Percentiles rank a stretch among this genome's conserved stretches.
These are phyloP conservation scores for Yoshiicerus persimilis DNA, from an alignment of 1,140 invertebrate genomes.

Conservation along the genomic window DNA sequence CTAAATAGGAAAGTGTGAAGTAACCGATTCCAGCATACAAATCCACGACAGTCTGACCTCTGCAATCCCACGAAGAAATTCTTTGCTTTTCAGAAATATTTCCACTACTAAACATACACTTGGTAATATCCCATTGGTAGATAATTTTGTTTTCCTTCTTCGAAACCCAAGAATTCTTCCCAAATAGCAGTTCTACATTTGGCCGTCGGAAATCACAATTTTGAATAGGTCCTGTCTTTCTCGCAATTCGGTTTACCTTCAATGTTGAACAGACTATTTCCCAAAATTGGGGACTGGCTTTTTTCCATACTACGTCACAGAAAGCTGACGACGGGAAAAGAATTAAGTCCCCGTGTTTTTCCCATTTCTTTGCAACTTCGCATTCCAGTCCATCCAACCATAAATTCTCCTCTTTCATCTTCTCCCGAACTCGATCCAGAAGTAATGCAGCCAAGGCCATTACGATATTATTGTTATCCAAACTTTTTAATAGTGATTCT, in stretches of 20 bases:
- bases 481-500: too few species aligned
- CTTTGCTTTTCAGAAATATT: slow-evolving; percentile 65
- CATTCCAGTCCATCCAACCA: slow-evolving; percentile 43
- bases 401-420: neutral
- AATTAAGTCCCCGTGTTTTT: slow-evolving; percentile 58
- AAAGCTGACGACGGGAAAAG: slow-evolving; percentile 53
- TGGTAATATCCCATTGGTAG: slow-evolving; percentile 60
- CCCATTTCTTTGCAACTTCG: slow-evolving; percentile 57
- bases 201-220: too few species aligned
- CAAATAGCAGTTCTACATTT: too few species aligned
- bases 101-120: slow-evolving; percentile 65
- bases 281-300: too few species aligned
- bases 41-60: slow-evolving; percentile 62
- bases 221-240: too few species aligned
- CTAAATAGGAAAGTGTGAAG: slow-evolving; percentile 64
- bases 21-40: slow-evolving; percentile 69
- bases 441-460: neutral
- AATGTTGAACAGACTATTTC: too few species aligned
- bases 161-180: too few species aligned
- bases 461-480: neutral
- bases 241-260: too few species aligned
- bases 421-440: neutral
- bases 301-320: neutral
- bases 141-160: too few species aligned
- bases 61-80: slow-evolving; percentile 59